Base-by-base conservation (phyloP, 2,797 vertebrate genomes). In the Enteromius thamalakanensis region DNA sequence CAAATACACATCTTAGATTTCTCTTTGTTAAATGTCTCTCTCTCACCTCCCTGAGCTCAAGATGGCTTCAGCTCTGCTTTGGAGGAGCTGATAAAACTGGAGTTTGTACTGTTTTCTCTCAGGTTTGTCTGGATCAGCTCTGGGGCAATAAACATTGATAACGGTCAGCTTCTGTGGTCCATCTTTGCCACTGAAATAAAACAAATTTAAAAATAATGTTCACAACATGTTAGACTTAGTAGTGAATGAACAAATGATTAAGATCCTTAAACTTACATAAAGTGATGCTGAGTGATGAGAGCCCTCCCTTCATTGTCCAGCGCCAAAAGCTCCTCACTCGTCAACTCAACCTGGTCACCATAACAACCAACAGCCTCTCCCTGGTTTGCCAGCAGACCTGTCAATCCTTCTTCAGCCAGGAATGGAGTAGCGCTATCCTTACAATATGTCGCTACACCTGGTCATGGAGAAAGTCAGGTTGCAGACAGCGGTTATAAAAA, bases 401-500 rank as follows among this genome's bases (percentile, higher is more conserved):
- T 95, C 76, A 98, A 93, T 86, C 97, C 97, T 89, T 96, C 97
- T 91, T 96, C 97, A 32, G 97, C 97, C 72, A 96, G 94, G 21
- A 92, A 91, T 0, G 97, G 97, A 0, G 90, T 93, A 19, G 94
- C 93, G 0, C 85, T 89, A 40, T 95, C 94, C 84, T 94, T 96
- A 79, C 97, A 99, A 87, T 95, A 98, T 17, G 96, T 97, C 26
- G 96, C 97, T 49, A 97, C 97, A 7, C 97, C 97, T 98, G 84
- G 84, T 49, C 4, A 81, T 29, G 32, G 7, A 32, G 17, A 34
- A 68, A 42, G 47, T 49, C 14, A 34, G 34, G 34, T 53, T 67
- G 9, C 3, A 45, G 7, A 2, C 62, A 32, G 29, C 7, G 7
- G 4, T 6, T 17, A n/a, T 15, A 55, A 77, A 69, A 71, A 71